Conservation (phyloP, 2,888 invertebrate species). For the Diploptera punctata region DNA sequence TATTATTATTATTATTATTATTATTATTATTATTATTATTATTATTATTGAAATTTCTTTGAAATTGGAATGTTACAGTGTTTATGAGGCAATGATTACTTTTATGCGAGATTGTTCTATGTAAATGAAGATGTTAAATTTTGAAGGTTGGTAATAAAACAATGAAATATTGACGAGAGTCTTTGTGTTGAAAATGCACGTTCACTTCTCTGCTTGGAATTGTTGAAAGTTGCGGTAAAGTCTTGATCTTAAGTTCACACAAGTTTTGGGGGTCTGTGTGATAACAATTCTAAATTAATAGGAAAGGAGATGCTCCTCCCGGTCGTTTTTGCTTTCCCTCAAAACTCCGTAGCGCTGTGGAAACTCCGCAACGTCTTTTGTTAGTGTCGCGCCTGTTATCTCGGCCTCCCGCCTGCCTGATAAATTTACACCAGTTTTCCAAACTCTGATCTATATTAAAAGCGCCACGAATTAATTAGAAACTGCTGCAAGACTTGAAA, state of each 20-base stretch:
- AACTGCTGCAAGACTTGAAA: slow-evolving; percentile 11
- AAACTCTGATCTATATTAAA: slow-evolving; percentile 28
- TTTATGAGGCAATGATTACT: too few relatives aligned
- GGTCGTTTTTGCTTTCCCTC: neutral
- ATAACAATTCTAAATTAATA: slow-evolving; percentile 27
- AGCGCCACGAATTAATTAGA: slow-evolving; percentile 27
- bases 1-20: too few relatives aligned
- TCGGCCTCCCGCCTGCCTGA: neutral
- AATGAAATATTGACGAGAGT: too few relatives aligned
- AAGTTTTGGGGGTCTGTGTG: neutral
- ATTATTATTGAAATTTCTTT: too few relatives aligned
- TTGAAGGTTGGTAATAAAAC: too few relatives aligned
- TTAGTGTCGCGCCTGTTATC: slow-evolving; percentile 24
- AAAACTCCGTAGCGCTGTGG: neutral
- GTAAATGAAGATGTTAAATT: too few relatives aligned
- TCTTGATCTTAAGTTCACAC: neutral
- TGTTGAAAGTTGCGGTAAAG: too few relatives aligned
- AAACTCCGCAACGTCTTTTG: slow-evolving; percentile 14
- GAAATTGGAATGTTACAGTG: too few relatives aligned
- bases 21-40: too few relatives aligned
- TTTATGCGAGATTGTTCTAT: too few relatives aligned
- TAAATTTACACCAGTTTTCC: slow-evolving; percentile 28
- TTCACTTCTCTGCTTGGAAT: too few relatives aligned
- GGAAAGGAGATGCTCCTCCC: neutral
- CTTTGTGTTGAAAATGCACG: too few relatives aligned